Evolutionary conservation across 1,140 invertebrate genomes (phyloP).

Genomic region (Procambarus virginalis): DNA sequence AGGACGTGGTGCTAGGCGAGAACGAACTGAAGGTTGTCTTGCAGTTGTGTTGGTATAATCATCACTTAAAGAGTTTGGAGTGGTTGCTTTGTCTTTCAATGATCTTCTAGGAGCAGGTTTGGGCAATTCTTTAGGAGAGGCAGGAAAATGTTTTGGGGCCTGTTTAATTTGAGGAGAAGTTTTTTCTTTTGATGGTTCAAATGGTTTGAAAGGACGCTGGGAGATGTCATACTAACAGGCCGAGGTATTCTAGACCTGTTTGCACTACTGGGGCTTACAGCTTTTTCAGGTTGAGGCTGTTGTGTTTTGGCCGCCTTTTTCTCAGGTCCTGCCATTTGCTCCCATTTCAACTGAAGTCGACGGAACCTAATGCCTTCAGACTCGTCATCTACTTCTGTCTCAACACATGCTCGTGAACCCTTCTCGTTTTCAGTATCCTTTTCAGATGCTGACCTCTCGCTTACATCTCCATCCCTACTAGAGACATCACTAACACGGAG

Average conservation of each 20-base stretch:
- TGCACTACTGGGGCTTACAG: slow-evolving; percentile 73
- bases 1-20: slow-evolving; percentile 59
- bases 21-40: slow-evolving; percentile 59
- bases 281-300: slow-evolving; percentile 52
- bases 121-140: slow-evolving; percentile 65
- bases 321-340: slow-evolving; percentile 78
- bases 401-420: slow-evolving; percentile 56
- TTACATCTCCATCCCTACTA: slow-evolving; percentile 67
- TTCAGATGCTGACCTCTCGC: slow-evolving; percentile 68
- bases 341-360: slow-evolving; percentile 89
- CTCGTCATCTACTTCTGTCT: slow-evolving; percentile 54
- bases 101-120: slow-evolving; percentile 70
- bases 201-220: slow-evolving; percentile 69
- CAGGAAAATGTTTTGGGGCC: slow-evolving; percentile 49
- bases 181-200: slow-evolving; percentile 69
- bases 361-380: slow-evolving; percentile 79
- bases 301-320: slow-evolving; percentile 33
- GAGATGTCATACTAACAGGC: slow-evolving; percentile 76
- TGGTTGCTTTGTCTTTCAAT: slow-evolving; percentile 64
- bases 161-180: slow-evolving; percentile 69
- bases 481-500: slow-evolving; percentile 65
- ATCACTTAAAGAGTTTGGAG: slow-evolving; percentile 12
- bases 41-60: background rate
- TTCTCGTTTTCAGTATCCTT: slow-evolving; percentile 70
- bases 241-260: slow-evolving; percentile 83